Evolutionary conservation across 2,888 invertebrate genomes (phyloP).

Genomic region (Meiosimyza platycephala): DNA sequence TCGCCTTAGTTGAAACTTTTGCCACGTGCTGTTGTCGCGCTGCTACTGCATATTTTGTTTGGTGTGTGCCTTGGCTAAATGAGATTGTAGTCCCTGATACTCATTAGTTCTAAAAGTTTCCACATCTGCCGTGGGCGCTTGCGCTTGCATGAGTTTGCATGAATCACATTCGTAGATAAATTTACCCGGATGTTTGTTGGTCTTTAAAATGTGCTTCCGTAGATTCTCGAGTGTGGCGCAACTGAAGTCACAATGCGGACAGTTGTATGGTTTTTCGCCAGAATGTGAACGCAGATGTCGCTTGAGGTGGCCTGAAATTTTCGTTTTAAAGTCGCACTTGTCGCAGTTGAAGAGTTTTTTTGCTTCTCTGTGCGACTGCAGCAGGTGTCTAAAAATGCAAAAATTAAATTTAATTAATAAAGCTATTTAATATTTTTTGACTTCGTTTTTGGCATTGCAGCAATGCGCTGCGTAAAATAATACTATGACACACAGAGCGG

Average conservation of each 20-base stretch:
- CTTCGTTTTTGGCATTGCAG: too few relatives aligned
- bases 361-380: conserved; percentile 59
- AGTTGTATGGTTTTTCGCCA: conserved; percentile 85
- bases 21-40: too few relatives aligned
- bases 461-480: too few relatives aligned
- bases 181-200: conserved; percentile 81
- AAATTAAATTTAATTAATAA: not conserved
- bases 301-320: conserved; percentile 77
- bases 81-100: conserved; percentile 57
- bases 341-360: conserved; percentile 73
- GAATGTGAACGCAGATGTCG: conserved; percentile 84
- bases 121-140: not conserved
- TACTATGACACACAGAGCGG: too few relatives aligned
- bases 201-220: conserved; percentile 85
- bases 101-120: conserved; percentile 58
- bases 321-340: conserved; percentile 77
- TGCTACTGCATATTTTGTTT: too few relatives aligned
- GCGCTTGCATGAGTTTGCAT: conserved; percentile 65
- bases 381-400: conserved; percentile 54
- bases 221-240: conserved; percentile 88
- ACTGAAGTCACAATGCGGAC: conserved; percentile 83
- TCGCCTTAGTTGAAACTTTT: too few relatives aligned
- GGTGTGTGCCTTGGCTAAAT: conserved; percentile 47
- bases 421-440: too few relatives aligned
- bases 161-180: conserved; percentile 82